phyloP scores from a whole-genome alignment of 2,888 invertebrate genomes.

The Pristionchus exspectatus region DNA sequence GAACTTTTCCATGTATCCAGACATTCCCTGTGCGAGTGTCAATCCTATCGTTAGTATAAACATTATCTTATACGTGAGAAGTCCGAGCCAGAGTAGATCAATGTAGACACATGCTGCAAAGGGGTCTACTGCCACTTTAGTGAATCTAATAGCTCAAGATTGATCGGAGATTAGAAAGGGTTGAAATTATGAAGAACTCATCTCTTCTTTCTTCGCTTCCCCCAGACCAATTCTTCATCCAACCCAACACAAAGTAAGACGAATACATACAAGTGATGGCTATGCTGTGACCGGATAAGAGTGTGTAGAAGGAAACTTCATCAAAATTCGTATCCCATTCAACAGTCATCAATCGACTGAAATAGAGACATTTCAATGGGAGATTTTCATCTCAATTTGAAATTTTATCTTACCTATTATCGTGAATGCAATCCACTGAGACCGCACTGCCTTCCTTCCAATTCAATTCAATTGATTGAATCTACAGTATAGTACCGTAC shows the following conservation, averaged over 20 bases:
- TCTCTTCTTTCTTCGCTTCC: no score
- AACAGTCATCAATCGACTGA: not conserved
- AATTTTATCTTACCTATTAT: no score
- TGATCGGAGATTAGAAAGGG: no score
- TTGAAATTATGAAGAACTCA: no score
- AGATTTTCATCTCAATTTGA: not conserved
- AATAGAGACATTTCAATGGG: not conserved
- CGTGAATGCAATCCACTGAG: no score
- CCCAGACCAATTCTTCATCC: no score
- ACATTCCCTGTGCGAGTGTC: not conserved
- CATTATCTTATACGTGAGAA: not conserved
- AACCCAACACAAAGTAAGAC: no score
- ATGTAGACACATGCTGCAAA: not conserved
- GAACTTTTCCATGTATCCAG: slow-evolving; percentile 9
- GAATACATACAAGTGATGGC: not conserved
- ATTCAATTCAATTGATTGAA: not conserved
- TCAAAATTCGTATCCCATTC: not conserved
- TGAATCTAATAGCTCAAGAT: no score
- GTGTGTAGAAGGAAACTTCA: not conserved
- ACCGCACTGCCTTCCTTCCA: no score
- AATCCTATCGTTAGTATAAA: not conserved
- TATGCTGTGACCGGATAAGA: not conserved
- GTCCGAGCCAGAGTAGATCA: not conserved
- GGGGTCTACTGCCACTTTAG: no score
- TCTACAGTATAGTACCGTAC: not conserved